Percentiles rank a stretch among this genome's conserved stretches.
These are phyloP conservation scores for Pangasianodon hypophthalmus DNA, from an alignment of 2,113 vertebrate species.

Conservation along the genomic window DNA sequence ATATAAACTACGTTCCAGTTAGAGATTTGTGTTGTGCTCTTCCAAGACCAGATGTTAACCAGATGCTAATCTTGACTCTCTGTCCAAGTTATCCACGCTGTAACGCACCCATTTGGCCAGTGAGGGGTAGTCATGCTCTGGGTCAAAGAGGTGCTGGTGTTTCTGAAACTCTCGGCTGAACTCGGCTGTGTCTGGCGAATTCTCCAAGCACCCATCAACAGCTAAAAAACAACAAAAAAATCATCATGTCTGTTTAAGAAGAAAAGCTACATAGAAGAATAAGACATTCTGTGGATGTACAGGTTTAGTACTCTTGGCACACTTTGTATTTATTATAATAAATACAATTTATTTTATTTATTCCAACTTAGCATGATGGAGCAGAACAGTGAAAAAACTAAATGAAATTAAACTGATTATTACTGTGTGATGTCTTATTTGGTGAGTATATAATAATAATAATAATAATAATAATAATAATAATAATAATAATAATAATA, in stretches of 20 bases:
- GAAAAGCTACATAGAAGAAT: background rate
- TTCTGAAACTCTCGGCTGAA: conserved; percentile 96
- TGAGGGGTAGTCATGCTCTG: conserved; percentile 90
- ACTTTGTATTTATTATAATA: background rate
- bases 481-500: background rate
- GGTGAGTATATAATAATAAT: background rate
- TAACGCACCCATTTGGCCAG: conserved; percentile 92
- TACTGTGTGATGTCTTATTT: background rate
- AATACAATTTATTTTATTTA: background rate
- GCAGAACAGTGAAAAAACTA: background rate
- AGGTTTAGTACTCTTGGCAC: background rate
- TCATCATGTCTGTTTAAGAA: background rate
- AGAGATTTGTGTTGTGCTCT: background rate
- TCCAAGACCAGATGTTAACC: conserved; percentile 4
- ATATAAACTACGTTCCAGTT: background rate
- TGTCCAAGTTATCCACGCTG: background rate
- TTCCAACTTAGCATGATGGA: background rate
- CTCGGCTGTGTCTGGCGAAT: conserved; percentile 92
- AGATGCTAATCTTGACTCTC: background rate
- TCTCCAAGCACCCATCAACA: conserved; percentile 90
- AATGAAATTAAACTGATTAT: background rate
- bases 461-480: background rate
- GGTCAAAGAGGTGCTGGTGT: conserved; percentile 92
- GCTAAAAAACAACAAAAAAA: conserved; percentile 63
- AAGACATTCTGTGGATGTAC: background rate